Evolutionary conservation across 2,797 vertebrate genomes (phyloP).

Genomic region (Hafferia zeledoni): DNA sequence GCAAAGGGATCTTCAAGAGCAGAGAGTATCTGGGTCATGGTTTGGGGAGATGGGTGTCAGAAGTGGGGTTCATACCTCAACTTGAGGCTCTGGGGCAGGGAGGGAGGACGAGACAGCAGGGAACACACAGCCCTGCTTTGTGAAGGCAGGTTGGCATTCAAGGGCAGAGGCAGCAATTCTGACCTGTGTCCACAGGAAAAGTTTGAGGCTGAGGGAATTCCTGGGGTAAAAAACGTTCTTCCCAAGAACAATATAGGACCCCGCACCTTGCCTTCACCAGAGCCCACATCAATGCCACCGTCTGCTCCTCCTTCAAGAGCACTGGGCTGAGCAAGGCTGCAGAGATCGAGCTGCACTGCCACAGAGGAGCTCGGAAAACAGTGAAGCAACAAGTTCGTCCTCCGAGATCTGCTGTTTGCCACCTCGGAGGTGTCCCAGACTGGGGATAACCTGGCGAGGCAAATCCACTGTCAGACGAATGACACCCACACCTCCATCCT

Average conservation of each 20-base stretch:
- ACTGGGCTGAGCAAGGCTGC: background rate
- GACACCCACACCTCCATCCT: fast-evolving
- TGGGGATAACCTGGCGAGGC: fast-evolving
- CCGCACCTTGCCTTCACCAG: fast-evolving
- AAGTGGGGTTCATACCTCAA: background rate
- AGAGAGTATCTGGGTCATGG: background rate
- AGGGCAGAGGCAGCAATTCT: background rate
- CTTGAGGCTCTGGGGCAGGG: background rate
- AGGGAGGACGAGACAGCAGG: background rate
- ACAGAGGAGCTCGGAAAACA: background rate
- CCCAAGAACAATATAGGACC: background rate
- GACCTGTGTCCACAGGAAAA: background rate
- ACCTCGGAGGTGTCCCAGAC: background rate
- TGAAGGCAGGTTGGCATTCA: background rate
- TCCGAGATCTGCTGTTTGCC: background rate
- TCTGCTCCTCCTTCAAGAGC: background rate
- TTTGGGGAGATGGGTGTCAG: background rate
- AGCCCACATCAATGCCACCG: fast-evolving
- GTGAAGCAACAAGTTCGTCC: background rate
- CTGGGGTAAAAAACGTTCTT: background rate
- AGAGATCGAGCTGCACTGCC: background rate
- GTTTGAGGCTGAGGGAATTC: background rate
- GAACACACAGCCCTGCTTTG: background rate
- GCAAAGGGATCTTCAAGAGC: background rate
- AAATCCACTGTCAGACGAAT: fast-evolving